Evolutionary conservation across 2,113 vertebrate genomes (phyloP).

Genomic region (Myrmecobius fasciatus): DNA sequence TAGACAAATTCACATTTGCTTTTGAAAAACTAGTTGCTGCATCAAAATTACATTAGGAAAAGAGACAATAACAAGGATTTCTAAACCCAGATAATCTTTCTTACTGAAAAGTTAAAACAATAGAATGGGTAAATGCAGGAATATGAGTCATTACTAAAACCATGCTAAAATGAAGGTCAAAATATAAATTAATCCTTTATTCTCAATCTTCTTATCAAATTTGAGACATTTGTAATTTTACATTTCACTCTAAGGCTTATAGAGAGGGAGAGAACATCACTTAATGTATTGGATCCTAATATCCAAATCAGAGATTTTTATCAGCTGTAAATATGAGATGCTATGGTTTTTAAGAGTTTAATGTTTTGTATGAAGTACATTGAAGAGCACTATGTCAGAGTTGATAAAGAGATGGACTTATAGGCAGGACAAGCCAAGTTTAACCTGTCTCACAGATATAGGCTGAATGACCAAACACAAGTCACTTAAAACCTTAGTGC

Average conservation of each 20-base stretch:
- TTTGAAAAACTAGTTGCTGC: slow-evolving; percentile 32
- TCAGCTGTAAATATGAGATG: background rate
- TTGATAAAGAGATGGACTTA: background rate
- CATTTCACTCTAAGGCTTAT: slow-evolving; percentile 12
- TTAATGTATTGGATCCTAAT: background rate
- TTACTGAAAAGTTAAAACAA: slow-evolving; percentile 38
- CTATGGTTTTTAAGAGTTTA: background rate
- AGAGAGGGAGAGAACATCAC: background rate
- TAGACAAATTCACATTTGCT: slow-evolving; percentile 1
- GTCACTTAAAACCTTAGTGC: background rate
- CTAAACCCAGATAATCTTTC: background rate
- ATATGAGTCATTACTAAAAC: slow-evolving; percentile 1
- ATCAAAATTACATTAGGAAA: slow-evolving; percentile 28
- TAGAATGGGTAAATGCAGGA: slow-evolving; percentile 20
- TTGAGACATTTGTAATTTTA: slow-evolving; percentile 28
- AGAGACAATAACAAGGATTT: slow-evolving; percentile 20
- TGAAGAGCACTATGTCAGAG: background rate
- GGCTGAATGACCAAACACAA: background rate
- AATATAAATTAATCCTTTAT: slow-evolving; percentile 18
- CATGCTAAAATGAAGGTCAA: background rate
- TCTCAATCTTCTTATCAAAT: slow-evolving; percentile 15
- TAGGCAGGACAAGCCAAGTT: background rate
- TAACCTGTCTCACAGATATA: background rate
- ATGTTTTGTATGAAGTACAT: background rate
- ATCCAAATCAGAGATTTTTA: background rate